These are phyloP conservation scores for Uria lomvia DNA, from an alignment of 2,113 vertebrate genomes.

Conservation along the genomic window DNA sequence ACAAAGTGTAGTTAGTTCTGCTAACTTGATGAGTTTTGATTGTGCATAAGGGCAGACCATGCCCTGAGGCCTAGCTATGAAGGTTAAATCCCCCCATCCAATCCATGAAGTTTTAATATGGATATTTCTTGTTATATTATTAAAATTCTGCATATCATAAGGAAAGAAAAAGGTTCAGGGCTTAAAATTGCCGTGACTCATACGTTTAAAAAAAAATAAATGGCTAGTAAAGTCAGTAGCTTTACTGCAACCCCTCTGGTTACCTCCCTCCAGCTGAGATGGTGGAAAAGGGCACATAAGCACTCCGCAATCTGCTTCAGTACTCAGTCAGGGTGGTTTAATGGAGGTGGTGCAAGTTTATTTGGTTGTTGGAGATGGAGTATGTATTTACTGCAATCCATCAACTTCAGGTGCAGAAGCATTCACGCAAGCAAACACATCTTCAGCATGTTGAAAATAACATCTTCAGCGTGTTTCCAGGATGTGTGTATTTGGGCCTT, in stretches of 20 bases:
- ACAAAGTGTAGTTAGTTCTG: not conserved
- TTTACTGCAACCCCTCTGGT: not conserved
- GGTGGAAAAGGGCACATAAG: not conserved
- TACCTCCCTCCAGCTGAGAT: not conserved
- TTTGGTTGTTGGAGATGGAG: not conserved
- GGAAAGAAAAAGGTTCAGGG: not conserved
- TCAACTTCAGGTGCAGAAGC: not conserved
- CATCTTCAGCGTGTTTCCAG: not conserved
- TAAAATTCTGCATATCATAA: not conserved
- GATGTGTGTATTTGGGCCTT: not conserved
- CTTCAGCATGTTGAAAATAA: not conserved
- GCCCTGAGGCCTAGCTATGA: not conserved
- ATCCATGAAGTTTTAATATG: not conserved
- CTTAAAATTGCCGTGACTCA: not conserved
- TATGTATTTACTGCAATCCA: not conserved
- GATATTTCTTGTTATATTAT: not conserved
- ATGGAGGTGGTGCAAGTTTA: not conserved
- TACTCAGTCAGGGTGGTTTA: not conserved
- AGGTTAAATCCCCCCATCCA: not conserved
- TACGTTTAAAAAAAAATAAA: not conserved
- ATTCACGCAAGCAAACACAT: rapidly evolving
- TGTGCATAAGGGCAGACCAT: not conserved
- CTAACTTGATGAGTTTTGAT: not conserved
- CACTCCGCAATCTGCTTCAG: not conserved
- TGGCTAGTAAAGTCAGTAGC: not conserved